phyloP scores from a whole-genome alignment of 1,140 invertebrate genomes.

The Meloidogyne exigua region DNA sequence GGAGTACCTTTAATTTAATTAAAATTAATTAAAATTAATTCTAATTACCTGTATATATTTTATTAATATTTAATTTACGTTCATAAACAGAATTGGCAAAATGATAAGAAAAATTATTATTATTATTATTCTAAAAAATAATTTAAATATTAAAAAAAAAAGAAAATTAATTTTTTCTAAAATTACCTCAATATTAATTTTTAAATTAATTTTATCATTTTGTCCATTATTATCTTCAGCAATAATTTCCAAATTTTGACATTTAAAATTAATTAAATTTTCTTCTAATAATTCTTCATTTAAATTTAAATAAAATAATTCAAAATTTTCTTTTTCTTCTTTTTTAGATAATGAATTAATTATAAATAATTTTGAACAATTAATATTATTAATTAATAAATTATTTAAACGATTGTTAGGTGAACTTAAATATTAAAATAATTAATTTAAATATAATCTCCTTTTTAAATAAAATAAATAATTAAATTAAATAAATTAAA shows the following conservation, averaged over 20 bases:
- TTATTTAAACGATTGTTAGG: constrained; percentile 10
- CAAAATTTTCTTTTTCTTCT: not conserved
- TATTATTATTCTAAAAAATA: constrained; percentile 9
- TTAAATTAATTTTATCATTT: constrained; percentile 1
- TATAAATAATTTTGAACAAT: constrained; percentile 17
- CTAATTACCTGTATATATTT: constrained; percentile 24
- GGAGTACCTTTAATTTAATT: not conserved
- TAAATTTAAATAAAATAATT: not conserved
- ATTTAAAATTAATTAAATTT: not conserved
- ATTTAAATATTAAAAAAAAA: not conserved
- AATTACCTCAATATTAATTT: constrained; percentile 3
- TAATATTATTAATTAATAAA: not conserved
- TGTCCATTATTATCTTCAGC: constrained; percentile 8
- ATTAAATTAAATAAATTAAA: not conserved
- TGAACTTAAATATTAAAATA: not conserved
- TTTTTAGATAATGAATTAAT: not conserved
- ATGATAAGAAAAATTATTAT: not conserved
- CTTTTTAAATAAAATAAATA: not conserved
- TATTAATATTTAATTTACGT: constrained; percentile 23
- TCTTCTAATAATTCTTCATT: not conserved
- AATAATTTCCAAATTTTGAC: not conserved
- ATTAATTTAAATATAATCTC: not conserved
- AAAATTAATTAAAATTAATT: constrained; percentile 8
- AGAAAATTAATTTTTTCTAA: not conserved
- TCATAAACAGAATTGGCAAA: constrained; percentile 23